Evolutionary conservation across 2,888 invertebrate species (phyloP).

Genomic region (Agonum fuliginosum): DNA sequence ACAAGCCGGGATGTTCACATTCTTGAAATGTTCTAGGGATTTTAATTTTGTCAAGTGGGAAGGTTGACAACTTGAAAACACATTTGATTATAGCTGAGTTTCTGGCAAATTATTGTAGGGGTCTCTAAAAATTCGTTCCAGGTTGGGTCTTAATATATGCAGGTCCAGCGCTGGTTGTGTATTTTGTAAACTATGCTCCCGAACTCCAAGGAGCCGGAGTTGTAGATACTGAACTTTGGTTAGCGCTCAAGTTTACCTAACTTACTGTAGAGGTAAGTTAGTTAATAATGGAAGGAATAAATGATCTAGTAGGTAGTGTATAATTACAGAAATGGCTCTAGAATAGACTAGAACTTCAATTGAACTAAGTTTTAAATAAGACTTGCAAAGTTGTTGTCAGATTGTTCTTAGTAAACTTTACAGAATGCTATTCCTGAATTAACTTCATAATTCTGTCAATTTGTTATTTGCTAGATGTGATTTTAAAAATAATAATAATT

Average conservation of each 20-base stretch:
- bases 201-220: background rate
- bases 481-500: too few relatives aligned
- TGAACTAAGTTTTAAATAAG: background rate
- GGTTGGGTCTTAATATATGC: too few relatives aligned
- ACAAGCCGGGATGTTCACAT: too few relatives aligned
- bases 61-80: too few relatives aligned
- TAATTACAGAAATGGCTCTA: constrained; percentile 14
- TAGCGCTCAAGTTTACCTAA: background rate
- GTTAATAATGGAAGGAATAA: constrained; percentile 44
- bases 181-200: background rate
- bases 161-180: background rate
- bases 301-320: constrained; percentile 12
- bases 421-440: background rate
- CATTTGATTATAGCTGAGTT: too few relatives aligned
- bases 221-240: constrained; percentile 13
- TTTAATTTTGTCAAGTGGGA: too few relatives aligned
- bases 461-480: too few relatives aligned
- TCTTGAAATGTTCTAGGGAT: too few relatives aligned
- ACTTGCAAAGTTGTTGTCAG: background rate
- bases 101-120: too few relatives aligned
- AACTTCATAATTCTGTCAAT: background rate
- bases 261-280: constrained; percentile 26
- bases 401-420: background rate
- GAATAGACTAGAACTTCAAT: constrained; percentile 1
- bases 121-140: too few relatives aligned